Evolutionary conservation across 2,888 invertebrate genomes (phyloP), one percentile per base, ranked within the genome.

Genomic region (Chromoteleia sp.): DNA sequence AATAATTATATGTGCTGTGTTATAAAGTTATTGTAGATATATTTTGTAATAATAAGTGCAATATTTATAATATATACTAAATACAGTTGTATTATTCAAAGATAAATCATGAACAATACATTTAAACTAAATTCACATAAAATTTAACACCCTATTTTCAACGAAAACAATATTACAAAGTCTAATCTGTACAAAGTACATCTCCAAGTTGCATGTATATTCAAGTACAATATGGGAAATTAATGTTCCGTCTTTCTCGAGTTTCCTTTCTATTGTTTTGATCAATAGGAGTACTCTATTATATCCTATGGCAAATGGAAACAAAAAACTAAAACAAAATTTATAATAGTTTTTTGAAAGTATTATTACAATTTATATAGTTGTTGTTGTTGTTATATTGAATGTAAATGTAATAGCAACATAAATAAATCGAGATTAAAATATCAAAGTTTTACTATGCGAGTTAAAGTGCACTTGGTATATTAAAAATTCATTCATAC

Each of bases 211-310:
- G 30, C 56, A 56, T 48, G 58, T 25, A 58, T 17, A 48, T 48
- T 33, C 39, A 71, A 59, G 50, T 71, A 48, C 39, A 71, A 52
- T 61, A 63, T 73, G 58, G 48, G 48, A 70, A 70, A 70, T 70
- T 70, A 61, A 61, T 73, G 43, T 54, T 33, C 36, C 17, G 43
- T 74, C 30, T 43, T 41, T 54, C 43, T 54, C 7, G 3, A 54
- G 63, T 33, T 73, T 54, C 43, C 43, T 52, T 63, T 54, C 63
- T 63, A 54, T 73, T 73, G 63, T 63, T 63, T 43, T 50, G 21
- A 61, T 73, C 61, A 73, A 73, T 58, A 59, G 29, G n/a, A 59
- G 39, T 29, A 41, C 30, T 52, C 48, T 43, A 61, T 61, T 73
- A 61, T 10, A 61, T 43, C 14, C 36, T 48, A 36, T 6, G 14